Conservation (phyloP, 1,140 invertebrate genomes). For the Drosophila tristis region DNA sequence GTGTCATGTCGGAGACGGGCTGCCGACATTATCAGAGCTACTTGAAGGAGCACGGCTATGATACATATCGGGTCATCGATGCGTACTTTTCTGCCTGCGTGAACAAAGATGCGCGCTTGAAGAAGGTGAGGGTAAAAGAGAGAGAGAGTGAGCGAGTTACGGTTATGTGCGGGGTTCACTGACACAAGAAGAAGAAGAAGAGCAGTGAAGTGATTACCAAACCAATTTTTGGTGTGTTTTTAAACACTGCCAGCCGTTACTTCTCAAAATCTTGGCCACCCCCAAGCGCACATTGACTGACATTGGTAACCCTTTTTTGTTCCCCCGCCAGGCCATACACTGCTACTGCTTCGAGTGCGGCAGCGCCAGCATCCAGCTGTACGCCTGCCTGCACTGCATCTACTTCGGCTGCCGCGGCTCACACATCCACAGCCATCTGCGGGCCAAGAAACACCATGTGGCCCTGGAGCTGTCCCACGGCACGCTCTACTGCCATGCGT, state of each 20-base stretch:
- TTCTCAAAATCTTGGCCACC: no score
- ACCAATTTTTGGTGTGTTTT: no score
- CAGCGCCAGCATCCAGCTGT: constrained; percentile 90
- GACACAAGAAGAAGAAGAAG: constrained; percentile 5
- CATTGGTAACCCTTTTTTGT: background rate
- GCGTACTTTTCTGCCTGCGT: constrained; percentile 90
- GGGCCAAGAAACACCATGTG: constrained; percentile 91
- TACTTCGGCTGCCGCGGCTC: constrained; percentile 94
- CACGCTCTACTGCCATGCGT: constrained; percentile 95
- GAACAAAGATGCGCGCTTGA: constrained; percentile 88
- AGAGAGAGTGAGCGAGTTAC: constrained; percentile 28
- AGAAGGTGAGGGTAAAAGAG: constrained; percentile 86
- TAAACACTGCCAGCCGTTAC: no score
- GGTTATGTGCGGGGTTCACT: constrained; percentile 6
- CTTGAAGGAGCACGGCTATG: constrained; percentile 85
- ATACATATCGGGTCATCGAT: constrained; percentile 88
- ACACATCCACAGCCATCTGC: constrained; percentile 94
- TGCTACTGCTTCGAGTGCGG: constrained; percentile 87
- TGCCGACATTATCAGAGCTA: constrained; percentile 83
- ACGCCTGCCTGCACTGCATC: constrained; percentile 96
- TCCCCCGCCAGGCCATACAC: constrained; percentile 57
- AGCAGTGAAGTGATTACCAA: no score
- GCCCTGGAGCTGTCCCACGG: constrained; percentile 95
- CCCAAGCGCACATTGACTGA: background rate
- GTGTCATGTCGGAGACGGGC: constrained; percentile 84